Percentiles rank a stretch among this genome's conserved stretches.
Conservation (phyloP, 1,140 invertebrate genomes). For the Drosophila gunungcola region DNA sequence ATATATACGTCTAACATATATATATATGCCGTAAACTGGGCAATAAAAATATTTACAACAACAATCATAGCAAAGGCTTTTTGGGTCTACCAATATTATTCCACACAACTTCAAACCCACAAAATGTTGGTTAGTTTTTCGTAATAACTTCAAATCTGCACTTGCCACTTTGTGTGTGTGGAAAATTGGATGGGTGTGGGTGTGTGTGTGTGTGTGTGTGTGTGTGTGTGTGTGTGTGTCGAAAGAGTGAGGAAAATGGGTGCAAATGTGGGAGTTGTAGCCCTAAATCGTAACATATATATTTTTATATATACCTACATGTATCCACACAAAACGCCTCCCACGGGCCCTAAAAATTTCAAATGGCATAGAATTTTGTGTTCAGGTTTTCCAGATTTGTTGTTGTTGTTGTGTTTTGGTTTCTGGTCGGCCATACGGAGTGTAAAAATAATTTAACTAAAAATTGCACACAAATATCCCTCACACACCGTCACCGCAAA, state of each 20-base stretch:
- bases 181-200: background rate
- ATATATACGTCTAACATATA: background rate
- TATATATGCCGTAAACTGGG: conserved; percentile 22
- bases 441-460: conserved; percentile 82
- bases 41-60: conserved; percentile 71
- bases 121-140: conserved; percentile 85
- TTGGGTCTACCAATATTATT: conserved; percentile 85
- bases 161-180: conserved; percentile 73
- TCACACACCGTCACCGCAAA: conserved; percentile 63
- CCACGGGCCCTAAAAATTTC: conserved; percentile 50
- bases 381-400: conserved; percentile 24
- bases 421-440: conserved; percentile 45
- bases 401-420: conserved; percentile 16
- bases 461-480: conserved; percentile 81
- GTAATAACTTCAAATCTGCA: conserved; percentile 85
- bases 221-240: background rate
- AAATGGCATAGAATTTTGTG: conserved; percentile 67
- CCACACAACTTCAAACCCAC: conserved; percentile 85
- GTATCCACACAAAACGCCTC: conserved; percentile 6
- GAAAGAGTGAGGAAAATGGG: background rate
- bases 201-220: background rate
- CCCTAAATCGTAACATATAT: conserved; percentile 46
- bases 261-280: conserved; percentile 11
- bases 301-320: conserved; percentile 1
- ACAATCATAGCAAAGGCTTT: conserved; percentile 71